phyloP scores from a whole-genome alignment of 2,113 vertebrate genomes.

The Alexandromys fortis region DNA sequence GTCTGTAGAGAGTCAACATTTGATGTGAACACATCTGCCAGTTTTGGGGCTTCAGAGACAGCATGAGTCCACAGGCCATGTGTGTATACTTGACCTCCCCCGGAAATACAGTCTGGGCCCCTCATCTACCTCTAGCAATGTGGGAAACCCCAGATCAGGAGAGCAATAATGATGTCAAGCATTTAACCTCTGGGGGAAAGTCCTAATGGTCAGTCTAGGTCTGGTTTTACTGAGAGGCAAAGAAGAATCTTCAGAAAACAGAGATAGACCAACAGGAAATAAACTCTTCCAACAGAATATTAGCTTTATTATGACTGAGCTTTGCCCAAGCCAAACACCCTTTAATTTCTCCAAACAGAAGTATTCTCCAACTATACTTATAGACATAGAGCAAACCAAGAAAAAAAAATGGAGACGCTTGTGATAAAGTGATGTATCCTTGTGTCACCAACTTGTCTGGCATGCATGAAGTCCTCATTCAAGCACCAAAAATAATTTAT shows the following conservation, averaged over 20 bases:
- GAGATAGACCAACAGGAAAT: neutral
- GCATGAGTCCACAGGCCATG: neutral
- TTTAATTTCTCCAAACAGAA: conserved; percentile 42
- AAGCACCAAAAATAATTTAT: neutral
- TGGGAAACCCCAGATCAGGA: conserved; percentile 42
- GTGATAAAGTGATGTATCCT: neutral
- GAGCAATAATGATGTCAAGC: neutral
- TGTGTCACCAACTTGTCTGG: neutral
- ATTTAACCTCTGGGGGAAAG: neutral
- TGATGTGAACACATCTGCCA: neutral
- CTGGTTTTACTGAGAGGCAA: conserved; percentile 21
- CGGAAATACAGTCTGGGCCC: fast-evolving
- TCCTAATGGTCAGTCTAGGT: neutral
- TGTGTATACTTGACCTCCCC: neutral
- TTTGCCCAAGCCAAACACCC: conserved; percentile 18
- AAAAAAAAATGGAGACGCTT: neutral
- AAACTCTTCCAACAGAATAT: conserved; percentile 1
- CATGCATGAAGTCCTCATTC: neutral
- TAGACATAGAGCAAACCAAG: conserved; percentile 10
- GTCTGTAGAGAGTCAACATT: conserved; percentile 2
- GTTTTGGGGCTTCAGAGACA: neutral
- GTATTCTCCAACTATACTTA: neutral
- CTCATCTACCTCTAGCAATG: neutral
- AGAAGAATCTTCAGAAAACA: conserved; percentile 25
- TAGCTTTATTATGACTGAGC: conserved; percentile 10